Conservation (phyloP, 2,888 invertebrate species). For the Phyto melanocephala region DNA sequence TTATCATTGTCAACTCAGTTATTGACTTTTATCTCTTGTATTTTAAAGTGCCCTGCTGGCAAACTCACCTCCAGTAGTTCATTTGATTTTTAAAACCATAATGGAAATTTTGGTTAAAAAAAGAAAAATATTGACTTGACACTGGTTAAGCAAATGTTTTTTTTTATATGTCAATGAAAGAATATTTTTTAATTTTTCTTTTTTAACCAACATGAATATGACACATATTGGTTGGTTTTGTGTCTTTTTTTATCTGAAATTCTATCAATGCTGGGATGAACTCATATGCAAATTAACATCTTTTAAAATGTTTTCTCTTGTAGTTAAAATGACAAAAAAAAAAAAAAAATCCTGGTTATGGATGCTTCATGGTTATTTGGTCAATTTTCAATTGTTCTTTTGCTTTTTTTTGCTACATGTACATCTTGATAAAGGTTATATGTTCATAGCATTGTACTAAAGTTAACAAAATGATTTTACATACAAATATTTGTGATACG, state of each 20-base stretch:
- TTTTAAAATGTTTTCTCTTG: not conserved
- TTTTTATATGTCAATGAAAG: not conserved
- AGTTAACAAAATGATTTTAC: no score
- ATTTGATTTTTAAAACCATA: not conserved
- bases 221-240: no score
- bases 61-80: not conserved
- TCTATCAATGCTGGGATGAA: not conserved
- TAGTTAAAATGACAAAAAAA: no score
- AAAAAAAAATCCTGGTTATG: no score
- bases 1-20: conserved; percentile 35
- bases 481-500: no score
- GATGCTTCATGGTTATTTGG: no score
- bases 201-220: no score
- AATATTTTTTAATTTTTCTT: not conserved
- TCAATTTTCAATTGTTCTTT: no score
- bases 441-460: no score
- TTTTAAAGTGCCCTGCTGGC: not conserved
- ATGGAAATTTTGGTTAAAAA: not conserved
- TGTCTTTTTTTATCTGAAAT: no score
- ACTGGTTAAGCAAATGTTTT: conserved; percentile 24
- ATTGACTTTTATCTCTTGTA: conserved; percentile 6
- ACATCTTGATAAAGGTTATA: no score
- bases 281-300: conserved; percentile 14
- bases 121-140: not conserved
- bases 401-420: no score